Base-by-base conservation (phyloP, 2,888 invertebrate genomes). In the Coelinius sp. region DNA sequence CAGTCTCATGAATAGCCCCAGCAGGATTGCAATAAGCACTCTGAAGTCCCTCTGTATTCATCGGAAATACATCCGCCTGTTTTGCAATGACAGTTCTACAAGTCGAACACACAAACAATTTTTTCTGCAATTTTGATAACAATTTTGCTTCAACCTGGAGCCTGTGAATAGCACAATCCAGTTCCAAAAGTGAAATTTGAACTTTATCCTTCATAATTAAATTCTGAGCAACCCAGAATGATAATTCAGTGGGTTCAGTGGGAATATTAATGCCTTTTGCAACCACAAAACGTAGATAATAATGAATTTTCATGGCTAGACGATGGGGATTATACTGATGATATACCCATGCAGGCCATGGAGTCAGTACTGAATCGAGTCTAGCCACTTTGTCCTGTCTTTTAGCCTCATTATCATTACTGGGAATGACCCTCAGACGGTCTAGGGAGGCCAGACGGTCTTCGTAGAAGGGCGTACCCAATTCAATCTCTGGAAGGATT, bases 201-300 rank as follows among this genome's bases (percentile, higher is more conserved):
- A 92, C 91, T 17, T 88, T 88, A 78, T 94, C 92, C 64, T 91
- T 91, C 17, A 95, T 87, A 35, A 94, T 93, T 63, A 95, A 89
- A 87, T 94, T 94, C 76, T 93, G 93, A 10, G 93, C 93, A 66
- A 95, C 91, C 95, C 95, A 96, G 86, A 92, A 95, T 0, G 94
- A 94, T 75, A 95, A 88, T 73, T 92, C 91, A 7, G 90, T 88
- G 0, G 94, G 92, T 88, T 94, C 93, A 44, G 87, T 88, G 3
- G 94, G 93, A 86, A 93, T 89, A 71, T 72, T 79, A 68, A 80
- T 80, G 2, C 89, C 89, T 76, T 90, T 88, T 84, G 79, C 79
- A 74, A 84, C 81, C 65, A 87, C 81, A 74, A 83, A 85, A 22
- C 79, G 78, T 12, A 88, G 75, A 66, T 82, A 81, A 3, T 83